Conservation (phyloP, 2,797 vertebrate genomes). For the Otolemur crassicaudatus region DNA sequence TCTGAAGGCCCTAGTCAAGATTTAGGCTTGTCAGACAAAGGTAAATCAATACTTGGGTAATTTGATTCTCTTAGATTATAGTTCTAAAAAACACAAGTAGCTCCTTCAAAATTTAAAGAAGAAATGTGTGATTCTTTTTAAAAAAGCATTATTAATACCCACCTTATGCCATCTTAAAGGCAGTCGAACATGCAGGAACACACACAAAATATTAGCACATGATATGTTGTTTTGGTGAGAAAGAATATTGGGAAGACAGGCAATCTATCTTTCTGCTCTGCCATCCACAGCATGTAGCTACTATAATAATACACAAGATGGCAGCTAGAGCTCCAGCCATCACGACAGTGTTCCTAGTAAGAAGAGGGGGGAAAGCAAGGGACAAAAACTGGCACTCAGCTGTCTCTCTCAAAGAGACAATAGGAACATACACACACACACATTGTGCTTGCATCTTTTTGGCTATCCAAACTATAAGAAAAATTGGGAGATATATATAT, state of each 20-base stretch:
- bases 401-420: background rate
- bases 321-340: background rate
- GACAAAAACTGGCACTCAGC: background rate
- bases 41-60: slow-evolving; percentile 28
- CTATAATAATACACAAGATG: background rate
- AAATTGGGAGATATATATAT: background rate
- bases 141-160: background rate
- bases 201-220: background rate
- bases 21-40: background rate
- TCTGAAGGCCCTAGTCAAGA: background rate
- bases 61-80: slow-evolving; percentile 42
- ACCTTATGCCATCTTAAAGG: background rate
- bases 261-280: background rate
- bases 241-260: background rate
- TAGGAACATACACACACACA: background rate
- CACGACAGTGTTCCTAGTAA: background rate
- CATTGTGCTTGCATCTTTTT: background rate
- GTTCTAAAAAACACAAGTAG: background rate
- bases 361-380: background rate
- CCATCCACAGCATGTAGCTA: background rate
- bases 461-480: background rate
- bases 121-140: background rate
- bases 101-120: slow-evolving; percentile 29
- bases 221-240: background rate
- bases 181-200: background rate